Percentiles rank a stretch among this genome's conserved stretches.
Conservation (phyloP, 2,797 vertebrate species). For the Acipenser transmontanus region DNA sequence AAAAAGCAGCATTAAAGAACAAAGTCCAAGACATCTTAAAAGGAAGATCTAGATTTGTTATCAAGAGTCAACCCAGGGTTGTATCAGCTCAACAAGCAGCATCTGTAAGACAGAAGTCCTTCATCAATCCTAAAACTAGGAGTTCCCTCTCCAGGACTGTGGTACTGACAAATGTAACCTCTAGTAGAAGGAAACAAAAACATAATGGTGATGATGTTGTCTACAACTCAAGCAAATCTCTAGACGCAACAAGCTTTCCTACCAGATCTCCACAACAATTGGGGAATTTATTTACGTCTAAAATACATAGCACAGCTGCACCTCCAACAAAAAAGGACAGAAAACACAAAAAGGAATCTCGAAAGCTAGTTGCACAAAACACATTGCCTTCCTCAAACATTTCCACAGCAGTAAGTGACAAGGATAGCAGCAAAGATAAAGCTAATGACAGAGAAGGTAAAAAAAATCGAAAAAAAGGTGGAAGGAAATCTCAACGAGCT, state of each 20-base stretch:
- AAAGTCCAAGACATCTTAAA: constrained; percentile 62
- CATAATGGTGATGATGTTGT: background rate
- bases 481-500: constrained; percentile 51
- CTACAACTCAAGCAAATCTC: background rate
- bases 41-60: constrained; percentile 59
- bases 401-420: background rate
- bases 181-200: background rate
- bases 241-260: background rate
- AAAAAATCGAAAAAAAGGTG: constrained; percentile 52
- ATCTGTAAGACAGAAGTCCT: background rate
- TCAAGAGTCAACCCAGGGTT: constrained; percentile 42
- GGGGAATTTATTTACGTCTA: constrained; percentile 13
- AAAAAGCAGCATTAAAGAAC: constrained; percentile 52
- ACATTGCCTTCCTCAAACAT: too few relatives aligned
- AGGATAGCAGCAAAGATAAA: constrained; percentile 8
- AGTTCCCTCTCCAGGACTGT: background rate
- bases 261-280: background rate
- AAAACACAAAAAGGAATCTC: constrained; percentile 14
- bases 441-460: constrained; percentile 30
- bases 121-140: background rate
- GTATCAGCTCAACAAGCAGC: constrained; percentile 7
- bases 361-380: background rate
- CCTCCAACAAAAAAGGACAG: constrained; percentile 1
- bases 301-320: constrained; percentile 17
- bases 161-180: background rate